These are phyloP conservation scores for Drosophila stalkeri DNA, from an alignment of 2,888 invertebrate species.

Conservation along the genomic window DNA sequence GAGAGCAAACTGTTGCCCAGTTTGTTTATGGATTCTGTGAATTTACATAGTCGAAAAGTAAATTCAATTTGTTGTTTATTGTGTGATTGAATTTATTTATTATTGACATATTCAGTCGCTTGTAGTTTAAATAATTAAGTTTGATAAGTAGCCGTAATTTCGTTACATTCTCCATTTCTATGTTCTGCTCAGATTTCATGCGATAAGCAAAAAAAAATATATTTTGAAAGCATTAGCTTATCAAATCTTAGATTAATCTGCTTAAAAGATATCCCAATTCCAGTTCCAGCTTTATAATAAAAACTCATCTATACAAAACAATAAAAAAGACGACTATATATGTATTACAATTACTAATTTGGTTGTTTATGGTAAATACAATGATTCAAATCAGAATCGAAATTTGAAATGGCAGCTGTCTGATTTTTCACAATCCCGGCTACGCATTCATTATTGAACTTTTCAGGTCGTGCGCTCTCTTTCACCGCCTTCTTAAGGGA, in stretches of 20 bases:
- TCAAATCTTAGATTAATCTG: too few relatives aligned
- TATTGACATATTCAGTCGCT: not conserved
- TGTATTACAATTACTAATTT: too few relatives aligned
- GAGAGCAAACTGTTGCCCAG: conserved; percentile 11
- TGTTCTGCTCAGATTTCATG: not conserved
- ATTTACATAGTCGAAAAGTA: conserved; percentile 1
- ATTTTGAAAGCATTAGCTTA: not conserved
- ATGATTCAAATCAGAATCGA: not conserved
- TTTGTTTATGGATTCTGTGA: conserved; percentile 4
- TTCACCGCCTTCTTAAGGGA: not conserved
- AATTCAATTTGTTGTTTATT: not conserved
- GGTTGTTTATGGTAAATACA: not conserved
- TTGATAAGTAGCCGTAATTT: not conserved
- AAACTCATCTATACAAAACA: too few relatives aligned
- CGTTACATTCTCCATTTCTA: not conserved
- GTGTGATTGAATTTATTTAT: not conserved
- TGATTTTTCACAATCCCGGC: not conserved
- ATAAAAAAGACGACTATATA: too few relatives aligned
- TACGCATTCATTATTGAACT: not conserved
- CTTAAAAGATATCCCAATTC: too few relatives aligned
- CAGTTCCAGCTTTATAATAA: too few relatives aligned
- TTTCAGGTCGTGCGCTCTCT: not conserved
- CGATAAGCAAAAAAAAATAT: not conserved
- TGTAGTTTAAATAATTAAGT: not conserved
- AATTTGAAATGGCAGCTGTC: not conserved